Evolutionary conservation across 1,140 invertebrate species (phyloP).

Genomic region (Trachymyrmex septentrionalis): DNA sequence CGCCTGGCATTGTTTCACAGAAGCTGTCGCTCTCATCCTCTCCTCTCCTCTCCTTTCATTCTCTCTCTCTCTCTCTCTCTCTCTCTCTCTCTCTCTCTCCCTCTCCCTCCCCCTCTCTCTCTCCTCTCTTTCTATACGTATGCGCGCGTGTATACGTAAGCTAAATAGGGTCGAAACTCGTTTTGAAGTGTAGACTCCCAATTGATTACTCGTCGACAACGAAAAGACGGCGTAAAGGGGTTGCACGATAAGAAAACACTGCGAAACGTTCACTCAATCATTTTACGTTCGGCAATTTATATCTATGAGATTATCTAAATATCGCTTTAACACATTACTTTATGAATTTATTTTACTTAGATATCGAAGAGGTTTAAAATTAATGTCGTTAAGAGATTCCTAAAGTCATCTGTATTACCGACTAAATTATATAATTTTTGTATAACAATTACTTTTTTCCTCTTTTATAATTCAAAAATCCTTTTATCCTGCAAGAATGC

Average conservation of each 20-base stretch:
- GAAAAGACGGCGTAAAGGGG: conserved; percentile 39
- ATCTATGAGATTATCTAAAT: neutral
- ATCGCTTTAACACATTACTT: neutral
- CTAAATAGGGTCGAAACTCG: conserved; percentile 33
- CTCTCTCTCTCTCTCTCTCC: neutral
- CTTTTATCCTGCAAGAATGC: too few relatives aligned
- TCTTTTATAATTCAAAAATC: too few relatives aligned
- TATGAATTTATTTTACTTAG: neutral
- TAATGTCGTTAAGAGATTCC: neutral
- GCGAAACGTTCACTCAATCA: neutral
- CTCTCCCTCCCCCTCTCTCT: too few relatives aligned
- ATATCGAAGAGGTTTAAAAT: neutral
- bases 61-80: neutral
- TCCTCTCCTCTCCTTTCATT: too few relatives aligned
- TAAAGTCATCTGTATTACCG: too few relatives aligned
- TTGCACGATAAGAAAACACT: neutral
- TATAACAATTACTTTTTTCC: too few relatives aligned
- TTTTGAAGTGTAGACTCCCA: conserved; percentile 35
- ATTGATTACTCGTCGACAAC: conserved; percentile 68
- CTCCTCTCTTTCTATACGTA: neutral
- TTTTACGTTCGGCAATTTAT: neutral
- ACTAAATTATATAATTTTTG: too few relatives aligned
- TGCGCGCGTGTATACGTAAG: neutral
- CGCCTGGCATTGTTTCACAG: conserved; percentile 68
- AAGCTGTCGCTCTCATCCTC: conserved; percentile 18